phyloP scores from a whole-genome alignment of 2,888 invertebrate species.

The Folsomia manolachei region DNA sequence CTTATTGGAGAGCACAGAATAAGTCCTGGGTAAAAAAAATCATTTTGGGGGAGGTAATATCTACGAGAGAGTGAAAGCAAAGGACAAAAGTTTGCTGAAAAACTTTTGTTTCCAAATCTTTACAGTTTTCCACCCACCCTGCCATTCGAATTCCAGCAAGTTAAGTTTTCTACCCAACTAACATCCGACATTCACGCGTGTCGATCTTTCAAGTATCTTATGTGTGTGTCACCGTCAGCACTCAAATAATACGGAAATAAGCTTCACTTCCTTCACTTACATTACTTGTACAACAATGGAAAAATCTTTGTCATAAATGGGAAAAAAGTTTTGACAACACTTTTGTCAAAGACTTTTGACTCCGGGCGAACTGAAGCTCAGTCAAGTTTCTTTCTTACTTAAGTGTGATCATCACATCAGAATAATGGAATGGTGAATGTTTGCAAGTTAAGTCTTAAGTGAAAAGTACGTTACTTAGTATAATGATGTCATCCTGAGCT shows the following conservation, averaged over 20 bases:
- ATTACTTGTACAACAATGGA: not conserved
- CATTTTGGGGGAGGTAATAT: not conserved
- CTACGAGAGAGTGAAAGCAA: not conserved
- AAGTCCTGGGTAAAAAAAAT: not conserved
- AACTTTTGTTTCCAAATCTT: slow-evolving; percentile 24
- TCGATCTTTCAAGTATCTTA: not conserved
- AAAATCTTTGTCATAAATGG: not conserved
- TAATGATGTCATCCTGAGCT: not conserved
- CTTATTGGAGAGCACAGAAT: not conserved
- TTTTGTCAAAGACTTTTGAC: slow-evolving; percentile 5
- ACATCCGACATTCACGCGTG: not conserved
- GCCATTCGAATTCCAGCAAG: not conserved
- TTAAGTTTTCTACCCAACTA: not conserved
- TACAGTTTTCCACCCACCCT: not conserved
- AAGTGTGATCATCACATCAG: not conserved
- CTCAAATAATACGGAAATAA: not conserved
- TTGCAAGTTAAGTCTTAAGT: slow-evolving; percentile 1
- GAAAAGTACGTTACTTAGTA: not conserved
- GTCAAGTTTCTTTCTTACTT: not conserved
- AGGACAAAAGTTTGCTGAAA: slow-evolving; percentile 9
- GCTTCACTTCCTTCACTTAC: not conserved
- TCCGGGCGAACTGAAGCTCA: too few species aligned
- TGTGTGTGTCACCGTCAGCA: not conserved
- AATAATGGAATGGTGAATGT: not conserved
- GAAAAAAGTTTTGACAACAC: not conserved